Base-by-base conservation (phyloP, 2,888 invertebrate genomes). In the Amorpha juglandis region DNA sequence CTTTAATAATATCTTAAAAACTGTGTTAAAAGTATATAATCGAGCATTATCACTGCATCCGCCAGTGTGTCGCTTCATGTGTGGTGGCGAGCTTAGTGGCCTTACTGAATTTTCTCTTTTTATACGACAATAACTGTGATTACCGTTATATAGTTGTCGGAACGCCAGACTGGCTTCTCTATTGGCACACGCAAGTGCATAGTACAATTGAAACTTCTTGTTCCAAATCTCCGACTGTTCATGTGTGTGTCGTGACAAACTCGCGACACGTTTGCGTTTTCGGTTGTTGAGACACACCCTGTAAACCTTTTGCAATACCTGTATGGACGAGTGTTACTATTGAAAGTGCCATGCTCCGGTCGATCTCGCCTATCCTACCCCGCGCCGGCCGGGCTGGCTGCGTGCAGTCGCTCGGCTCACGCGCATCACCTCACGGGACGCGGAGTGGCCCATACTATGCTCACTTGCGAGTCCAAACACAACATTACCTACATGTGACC, bases 271-370 rank as follows among this genome's bases (percentile, higher is more conserved):
- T 89, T 90, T 91, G 92, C 91, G 92, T 90, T 90, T 91, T 91
- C 89, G 88, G 89, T 90, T 89, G 89, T 82, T 90, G 87, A 90
- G 78, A 86, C 70, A 75, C 62, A 69, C 80, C 84, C 86, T 88
- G 83, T 82, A 83, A 83, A 88, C 90, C 89, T 87, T 87, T 87
- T 84, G 82, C 83, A 82, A 83, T 82, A 87, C 87, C 89, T 85
- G 87, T 89, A 82, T 87, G 82, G 83, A 89, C 86, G 86, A 88
- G 85, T 91, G 88, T 86, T 83, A 80, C 80, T 84, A 86, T 83
- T 81, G 83, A 89, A 92, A 94, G 93, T 94, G 94, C 93, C 93
- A 94, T 94, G 92, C 94, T 93, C 89, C 88, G 93, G 90, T 92
- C 91, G 83, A 58, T 58, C 38, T 84, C 83, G 82, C 87, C 91